Conservation (phyloP, 2,113 vertebrate species). For the Cynopterus brachyotis region DNA sequence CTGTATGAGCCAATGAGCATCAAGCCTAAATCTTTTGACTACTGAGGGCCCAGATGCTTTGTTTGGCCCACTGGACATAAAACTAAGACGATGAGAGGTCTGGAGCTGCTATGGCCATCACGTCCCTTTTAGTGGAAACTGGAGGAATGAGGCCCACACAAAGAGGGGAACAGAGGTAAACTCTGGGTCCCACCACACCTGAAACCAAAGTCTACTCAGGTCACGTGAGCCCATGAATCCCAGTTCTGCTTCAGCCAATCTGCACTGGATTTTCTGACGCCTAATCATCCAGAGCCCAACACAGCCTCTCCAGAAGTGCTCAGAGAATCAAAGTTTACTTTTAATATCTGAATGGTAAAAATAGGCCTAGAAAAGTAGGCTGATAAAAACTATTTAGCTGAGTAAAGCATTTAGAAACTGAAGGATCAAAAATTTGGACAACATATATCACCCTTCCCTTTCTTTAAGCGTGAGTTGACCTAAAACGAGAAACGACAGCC, state of each 20-base stretch:
- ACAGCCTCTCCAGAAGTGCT: background rate
- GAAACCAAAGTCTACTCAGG: background rate
- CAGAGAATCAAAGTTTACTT: background rate
- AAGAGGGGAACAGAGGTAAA: background rate
- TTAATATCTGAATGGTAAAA: slow-evolving; percentile 11
- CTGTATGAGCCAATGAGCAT: background rate
- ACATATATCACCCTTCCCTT: background rate
- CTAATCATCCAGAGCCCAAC: background rate
- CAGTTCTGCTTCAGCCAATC: background rate
- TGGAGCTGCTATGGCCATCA: background rate
- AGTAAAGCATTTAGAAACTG: background rate
- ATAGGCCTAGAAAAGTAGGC: background rate
- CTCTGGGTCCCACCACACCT: background rate
- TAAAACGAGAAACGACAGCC: slow-evolving; percentile 1
- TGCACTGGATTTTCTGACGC: background rate
- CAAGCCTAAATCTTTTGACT: background rate
- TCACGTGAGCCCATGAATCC: background rate
- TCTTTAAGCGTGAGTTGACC: background rate
- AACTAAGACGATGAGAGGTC: background rate
- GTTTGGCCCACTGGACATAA: background rate
- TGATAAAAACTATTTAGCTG: background rate
- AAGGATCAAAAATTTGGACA: background rate
- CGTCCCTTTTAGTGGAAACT: background rate
- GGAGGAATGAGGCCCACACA: background rate
- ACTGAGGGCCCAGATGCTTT: background rate